phyloP scores from a whole-genome alignment of 1,140 invertebrate genomes.

The Mizuhopecten yessoensis region DNA sequence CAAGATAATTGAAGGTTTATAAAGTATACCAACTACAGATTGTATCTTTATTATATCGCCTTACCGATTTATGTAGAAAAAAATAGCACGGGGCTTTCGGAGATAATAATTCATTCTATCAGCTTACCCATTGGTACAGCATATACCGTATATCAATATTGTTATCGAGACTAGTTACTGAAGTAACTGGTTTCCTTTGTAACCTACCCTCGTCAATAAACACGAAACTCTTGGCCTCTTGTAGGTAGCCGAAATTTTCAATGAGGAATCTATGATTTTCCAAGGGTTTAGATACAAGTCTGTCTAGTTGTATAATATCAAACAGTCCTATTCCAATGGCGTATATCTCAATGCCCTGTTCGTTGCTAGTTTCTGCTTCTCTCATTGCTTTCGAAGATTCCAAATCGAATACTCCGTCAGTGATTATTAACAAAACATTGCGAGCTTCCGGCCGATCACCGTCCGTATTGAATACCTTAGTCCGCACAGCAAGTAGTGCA shows the following conservation, averaged over 20 bases:
- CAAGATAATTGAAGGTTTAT: too few relatives aligned
- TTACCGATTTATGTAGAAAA: too few relatives aligned
- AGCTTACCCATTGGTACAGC: too few relatives aligned
- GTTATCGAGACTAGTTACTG: too few relatives aligned
- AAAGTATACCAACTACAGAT: too few relatives aligned
- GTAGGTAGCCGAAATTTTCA: constrained; percentile 10
- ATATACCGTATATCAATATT: too few relatives aligned
- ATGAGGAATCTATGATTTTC: constrained; percentile 35
- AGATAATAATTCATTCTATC: too few relatives aligned
- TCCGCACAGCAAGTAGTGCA: constrained; percentile 24
- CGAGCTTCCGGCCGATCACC: constrained; percentile 35
- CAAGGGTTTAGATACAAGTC: neutral
- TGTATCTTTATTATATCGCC: too few relatives aligned
- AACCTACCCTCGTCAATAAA: neutral
- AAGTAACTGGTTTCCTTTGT: neutral
- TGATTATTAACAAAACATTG: neutral
- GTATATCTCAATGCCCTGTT: neutral
- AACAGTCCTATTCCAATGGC: constrained; percentile 7
- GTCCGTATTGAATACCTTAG: neutral
- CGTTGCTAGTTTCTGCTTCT: neutral
- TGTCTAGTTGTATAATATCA: neutral
- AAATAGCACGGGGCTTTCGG: too few relatives aligned
- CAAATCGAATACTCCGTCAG: neutral
- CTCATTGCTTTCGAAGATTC: neutral
- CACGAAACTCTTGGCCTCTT: neutral